Evolutionary conservation across 1,140 invertebrate genomes (phyloP), one percentile per base, ranked within the genome.

Genomic region (Uloborus diversus): DNA sequence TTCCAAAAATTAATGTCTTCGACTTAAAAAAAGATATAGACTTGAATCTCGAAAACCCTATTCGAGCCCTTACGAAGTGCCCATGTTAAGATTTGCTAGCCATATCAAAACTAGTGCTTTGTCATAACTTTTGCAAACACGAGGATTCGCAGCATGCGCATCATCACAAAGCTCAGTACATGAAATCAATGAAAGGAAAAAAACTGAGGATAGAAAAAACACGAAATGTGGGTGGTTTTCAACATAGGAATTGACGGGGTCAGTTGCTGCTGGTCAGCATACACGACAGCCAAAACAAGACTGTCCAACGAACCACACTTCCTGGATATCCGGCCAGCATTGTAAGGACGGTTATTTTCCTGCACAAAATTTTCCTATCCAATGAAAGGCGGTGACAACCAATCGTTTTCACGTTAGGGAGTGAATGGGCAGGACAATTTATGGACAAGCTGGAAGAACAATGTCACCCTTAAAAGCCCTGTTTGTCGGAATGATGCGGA

Each of bases 281-380:
- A 33, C 66, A 23, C 27, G 42, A 53, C 28, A n/a, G 53, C 32
- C 53, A 42, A 71, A 71, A 61, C n/a, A 51, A 20, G 51, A 23
- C 28, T 75, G 59, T 23, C 61, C 73, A 78, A 3, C 51, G 30
- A 62, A 78, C 20, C 73, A 62, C 4, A 78, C 20, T 78, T 78
- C 73, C 73, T 42, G 73, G 73, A 78, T 27, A 37, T 78, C 73
- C 73, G 73, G 28, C 73, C n/a, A n/a, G 66, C 51, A 78, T 78
- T 78, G 62, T 78, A 20, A 23, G 61, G 27, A 37, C 42, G n/a
- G 56, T n/a, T 13, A 30, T 35, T 51, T 75, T 75, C 62, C 64
- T 49, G 25, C 3, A 11, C 27, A 42, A 51, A 75, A 49, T 49
- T 49, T 51, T 62, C 27, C 23, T 25, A 73, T 62, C 49, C 20